Evolutionary conservation across 2,113 vertebrate genomes (phyloP).

Genomic region (Dolichallabes microphthalmus): DNA sequence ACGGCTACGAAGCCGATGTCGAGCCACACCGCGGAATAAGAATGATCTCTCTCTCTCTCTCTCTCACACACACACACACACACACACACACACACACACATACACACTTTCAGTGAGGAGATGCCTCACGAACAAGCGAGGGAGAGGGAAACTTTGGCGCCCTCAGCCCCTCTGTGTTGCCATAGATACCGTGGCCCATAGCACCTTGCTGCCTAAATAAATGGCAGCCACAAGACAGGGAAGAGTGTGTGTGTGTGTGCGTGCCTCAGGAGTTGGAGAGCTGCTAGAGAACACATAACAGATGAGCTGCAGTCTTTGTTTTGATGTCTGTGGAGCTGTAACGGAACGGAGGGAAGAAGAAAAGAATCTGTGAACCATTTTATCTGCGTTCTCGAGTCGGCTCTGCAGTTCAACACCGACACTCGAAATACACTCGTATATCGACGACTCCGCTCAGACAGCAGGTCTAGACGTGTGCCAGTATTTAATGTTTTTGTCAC

Average conservation of each 20-base stretch:
- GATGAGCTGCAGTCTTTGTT: conserved; percentile 40
- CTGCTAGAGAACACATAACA: conserved; percentile 47
- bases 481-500: background rate
- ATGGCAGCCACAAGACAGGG: conserved; percentile 67
- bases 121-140: conserved; percentile 49
- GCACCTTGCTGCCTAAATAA: conserved; percentile 75
- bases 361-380: background rate
- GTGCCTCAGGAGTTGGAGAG: conserved; percentile 26
- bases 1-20: conserved; percentile 41
- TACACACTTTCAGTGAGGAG: conserved; percentile 16
- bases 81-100: conserved; percentile 35
- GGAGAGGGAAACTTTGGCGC: conserved; percentile 70
- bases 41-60: conserved; percentile 50
- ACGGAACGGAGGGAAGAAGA: background rate
- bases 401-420: background rate
- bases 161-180: conserved; percentile 73
- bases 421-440: background rate
- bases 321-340: conserved; percentile 30
- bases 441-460: no score
- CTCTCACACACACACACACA: conserved; percentile 30
- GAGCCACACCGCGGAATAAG: conserved; percentile 51
- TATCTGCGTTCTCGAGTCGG: conserved; percentile 9
- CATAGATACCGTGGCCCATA: conserved; percentile 76
- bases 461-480: background rate
- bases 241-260: conserved; percentile 35